phyloP scores from a whole-genome alignment of 2,797 vertebrate species.

The Florisuga fusca region DNA sequence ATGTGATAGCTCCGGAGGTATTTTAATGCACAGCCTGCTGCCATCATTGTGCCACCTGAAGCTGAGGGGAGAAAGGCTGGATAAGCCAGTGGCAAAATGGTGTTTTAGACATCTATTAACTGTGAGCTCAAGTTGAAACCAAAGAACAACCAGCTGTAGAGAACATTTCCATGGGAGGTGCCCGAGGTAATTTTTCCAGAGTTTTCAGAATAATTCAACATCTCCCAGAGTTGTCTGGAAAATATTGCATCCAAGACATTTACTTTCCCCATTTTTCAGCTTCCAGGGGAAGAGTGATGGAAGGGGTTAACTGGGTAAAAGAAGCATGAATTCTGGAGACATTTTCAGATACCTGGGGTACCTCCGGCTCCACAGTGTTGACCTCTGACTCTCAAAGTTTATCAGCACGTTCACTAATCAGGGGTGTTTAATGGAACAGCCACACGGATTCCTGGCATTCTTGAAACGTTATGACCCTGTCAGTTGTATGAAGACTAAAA shows the following conservation, averaged over 20 bases:
- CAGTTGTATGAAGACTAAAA: constrained; percentile 72
- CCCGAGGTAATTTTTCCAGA: background rate
- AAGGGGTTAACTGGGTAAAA: constrained; percentile 57
- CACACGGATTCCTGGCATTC: constrained; percentile 75
- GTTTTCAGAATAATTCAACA: constrained; percentile 3
- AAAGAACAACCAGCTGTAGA: background rate
- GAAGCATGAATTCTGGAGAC: constrained; percentile 35
- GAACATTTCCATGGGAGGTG: background rate
- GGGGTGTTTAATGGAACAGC: constrained; percentile 78
- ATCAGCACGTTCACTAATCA: constrained; percentile 76
- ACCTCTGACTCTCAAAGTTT: constrained; percentile 73
- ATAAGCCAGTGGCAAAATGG: rapidly evolving
- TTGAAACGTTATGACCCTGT: constrained; percentile 73
- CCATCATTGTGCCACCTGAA: background rate
- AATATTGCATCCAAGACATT: background rate
- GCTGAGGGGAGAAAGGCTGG: background rate
- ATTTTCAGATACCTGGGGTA: constrained; percentile 73
- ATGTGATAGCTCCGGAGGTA: background rate
- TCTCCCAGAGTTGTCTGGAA: background rate
- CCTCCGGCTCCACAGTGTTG: constrained; percentile 61
- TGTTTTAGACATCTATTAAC: background rate
- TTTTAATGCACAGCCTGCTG: background rate
- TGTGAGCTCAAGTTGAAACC: background rate
- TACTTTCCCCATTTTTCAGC: background rate
- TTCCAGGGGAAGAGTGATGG: background rate